A percentile compares a stretch with the other conserved stretches of the same genome.
Evolutionary conservation across 2,888 invertebrate species (phyloP).

Genomic region (Heliconius sara): DNA sequence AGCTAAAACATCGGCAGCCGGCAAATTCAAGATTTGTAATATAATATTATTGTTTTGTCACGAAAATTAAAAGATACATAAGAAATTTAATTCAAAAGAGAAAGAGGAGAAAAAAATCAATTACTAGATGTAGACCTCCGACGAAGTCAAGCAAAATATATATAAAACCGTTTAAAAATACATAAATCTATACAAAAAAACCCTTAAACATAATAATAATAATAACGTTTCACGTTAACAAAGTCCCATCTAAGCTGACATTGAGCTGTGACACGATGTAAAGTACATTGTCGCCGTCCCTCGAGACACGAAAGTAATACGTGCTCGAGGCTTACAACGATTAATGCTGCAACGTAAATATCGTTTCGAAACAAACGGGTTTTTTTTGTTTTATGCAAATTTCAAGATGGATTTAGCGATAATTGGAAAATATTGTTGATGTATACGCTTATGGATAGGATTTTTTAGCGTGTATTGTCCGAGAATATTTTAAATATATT

Average conservation of each 20-base stretch:
- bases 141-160: no score
- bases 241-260: conserved; percentile 40
- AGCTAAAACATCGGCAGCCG: no score
- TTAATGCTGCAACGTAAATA: conserved; percentile 43
- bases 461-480: not conserved
- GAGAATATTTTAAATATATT: not conserved
- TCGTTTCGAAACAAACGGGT: not conserved
- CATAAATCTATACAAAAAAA: conserved; percentile 5
- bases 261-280: conserved; percentile 44
- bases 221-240: conserved; percentile 41
- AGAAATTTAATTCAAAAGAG: no score
- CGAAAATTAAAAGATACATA: no score
- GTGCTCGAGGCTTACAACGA: conserved; percentile 42
- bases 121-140: no score
- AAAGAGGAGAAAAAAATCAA: no score
- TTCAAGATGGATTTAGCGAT: conserved; percentile 26
- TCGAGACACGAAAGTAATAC: conserved; percentile 47
- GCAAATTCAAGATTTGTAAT: no score
- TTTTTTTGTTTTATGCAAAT: conserved; percentile 32
- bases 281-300: conserved; percentile 37
- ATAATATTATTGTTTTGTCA: no score
- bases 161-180: not conserved
- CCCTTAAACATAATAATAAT: not conserved
- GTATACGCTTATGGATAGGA: not conserved
- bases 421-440: conserved; percentile 33